Base-by-base conservation (phyloP, 2,113 vertebrate genomes). In the Bos javanicus region DNA sequence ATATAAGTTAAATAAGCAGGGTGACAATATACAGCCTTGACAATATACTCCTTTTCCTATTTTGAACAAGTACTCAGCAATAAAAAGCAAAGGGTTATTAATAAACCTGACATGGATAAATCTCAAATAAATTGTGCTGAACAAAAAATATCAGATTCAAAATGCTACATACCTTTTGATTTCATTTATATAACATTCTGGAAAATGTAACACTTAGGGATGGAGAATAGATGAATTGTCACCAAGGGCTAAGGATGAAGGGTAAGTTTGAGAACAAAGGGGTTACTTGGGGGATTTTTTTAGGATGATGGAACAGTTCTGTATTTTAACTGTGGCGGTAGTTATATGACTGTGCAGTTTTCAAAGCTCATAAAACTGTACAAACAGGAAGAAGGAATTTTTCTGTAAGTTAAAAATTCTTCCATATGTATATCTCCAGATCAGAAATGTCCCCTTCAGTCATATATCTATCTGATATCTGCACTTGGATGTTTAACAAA, bases 111-210 rank as follows among this genome's bases (percentile, higher is more conserved):
- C 48, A 82, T 74, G 43, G 87, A 62, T 90, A 21, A 74, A 86
- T 96, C 28, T 96, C 78, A 95, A 93, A 95, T 50, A 17, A 33
- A 88, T 64, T 91, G 59, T 82, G 33, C 83, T 82, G 60, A 95
- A 33, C 60, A 56, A 96, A 67, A 94, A 17, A 94, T 81, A 78
- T 78, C 52, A 93, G 13, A 85, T 83, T 91, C 46, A 74, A 91
- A 91, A 91, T 71, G n/a, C 33, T 85, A 81, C 21, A 76, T 52
- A 39, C 54, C 64, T 3, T 85, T 9, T 86, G 56, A 59, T 90
- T 87, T 95, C 86, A 87, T 93, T 92, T 90, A 83, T 59, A 16
- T 36, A 59, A 76, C 39, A 43, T 91, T 93, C 81, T 92, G 25
- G 36, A 82, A 96, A 81, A 95, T 21, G 28, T 39, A 95, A 91